Conservation (phyloP, 1,140 invertebrate genomes). For the Grapholita molesta region DNA sequence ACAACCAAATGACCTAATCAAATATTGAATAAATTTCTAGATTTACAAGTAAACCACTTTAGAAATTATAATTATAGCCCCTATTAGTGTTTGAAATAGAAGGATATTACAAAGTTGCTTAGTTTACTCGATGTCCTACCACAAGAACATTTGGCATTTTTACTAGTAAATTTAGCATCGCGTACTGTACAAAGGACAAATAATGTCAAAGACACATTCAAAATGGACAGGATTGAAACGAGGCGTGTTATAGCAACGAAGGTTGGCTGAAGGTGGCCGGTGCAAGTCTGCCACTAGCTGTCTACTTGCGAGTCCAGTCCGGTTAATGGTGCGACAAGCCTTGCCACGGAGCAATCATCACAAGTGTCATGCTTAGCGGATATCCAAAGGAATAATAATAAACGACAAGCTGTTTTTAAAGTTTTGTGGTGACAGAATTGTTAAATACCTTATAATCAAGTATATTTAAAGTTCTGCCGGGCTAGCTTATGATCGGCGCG, state of each 20-base stretch:
- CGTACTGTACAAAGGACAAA: not conserved
- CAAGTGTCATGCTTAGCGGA: not conserved
- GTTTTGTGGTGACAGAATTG: no score
- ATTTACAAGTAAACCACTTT: not conserved
- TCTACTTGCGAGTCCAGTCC: no score
- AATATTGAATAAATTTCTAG: not conserved
- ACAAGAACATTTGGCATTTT: not conserved
- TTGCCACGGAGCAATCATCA: not conserved
- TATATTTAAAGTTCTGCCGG: no score
- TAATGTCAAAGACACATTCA: not conserved
- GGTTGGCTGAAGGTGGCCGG: no score
- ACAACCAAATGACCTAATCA: not conserved
- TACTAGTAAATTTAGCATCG: not conserved
- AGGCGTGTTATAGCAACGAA: no score
- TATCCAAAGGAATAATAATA: no score
- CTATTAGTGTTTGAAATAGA: not conserved
- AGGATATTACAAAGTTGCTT: not conserved
- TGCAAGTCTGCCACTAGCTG: no score
- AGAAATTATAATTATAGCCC: not conserved
- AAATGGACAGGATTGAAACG: no score
- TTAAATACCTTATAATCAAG: no score
- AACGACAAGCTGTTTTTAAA: no score
- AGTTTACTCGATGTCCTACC: not conserved
- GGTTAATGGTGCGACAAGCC: no score
- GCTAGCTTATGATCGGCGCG: no score